Evolutionary conservation across 2,888 invertebrate species (phyloP), one percentile per base, ranked within the genome.

Genomic region (Mesochorus sp.): DNA sequence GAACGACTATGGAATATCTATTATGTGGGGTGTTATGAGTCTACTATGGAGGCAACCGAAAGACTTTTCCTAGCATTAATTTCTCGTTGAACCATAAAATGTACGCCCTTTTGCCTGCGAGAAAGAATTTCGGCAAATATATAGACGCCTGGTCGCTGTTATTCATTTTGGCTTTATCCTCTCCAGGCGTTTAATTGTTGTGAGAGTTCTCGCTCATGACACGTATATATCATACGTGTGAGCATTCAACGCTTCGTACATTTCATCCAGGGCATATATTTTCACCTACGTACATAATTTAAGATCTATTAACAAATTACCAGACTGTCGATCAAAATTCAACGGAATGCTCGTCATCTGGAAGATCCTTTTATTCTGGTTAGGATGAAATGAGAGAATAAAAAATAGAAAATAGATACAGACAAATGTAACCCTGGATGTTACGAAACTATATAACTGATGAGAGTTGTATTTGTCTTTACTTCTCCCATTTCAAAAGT

Each of bases 401-500:
- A 39, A 8, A 21, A 21, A 0, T 19, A 21, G 14, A 21, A 39
- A 26, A 26, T 10, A 10, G 10, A 49, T 5, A 49, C 26, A 24
- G 44, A 31, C 37, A 71, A 39, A n/a, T 39, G 37, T 28, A 51
- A 61, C 51, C 39, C 6, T 51, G 51, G 14, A 14, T 49, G 28
- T 39, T 51, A 61, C 12, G 61, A 51, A 59, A 26, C 39, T 57
- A 26, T 1, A 6, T n/a, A n/a, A 49, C 49, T n/a, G 49, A 68
- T 55, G 53, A 68, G 8, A 57, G 34, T 62, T 28, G 55, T 57
- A 62, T 62, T 75, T 55, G 44, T 68, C 62, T 62, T 62, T 21
- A 26, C 10, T 55, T 47, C 44, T 31, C 19, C 37, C 42, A 51
- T 47, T 61, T 59, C 39, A 59, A 39, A 44, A 53, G 39, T 42